Evolutionary conservation across 23 tunicate genomes (phyloP), one percentile per base, ranked within the genome.

Genomic region (Diplosoma virens): DNA sequence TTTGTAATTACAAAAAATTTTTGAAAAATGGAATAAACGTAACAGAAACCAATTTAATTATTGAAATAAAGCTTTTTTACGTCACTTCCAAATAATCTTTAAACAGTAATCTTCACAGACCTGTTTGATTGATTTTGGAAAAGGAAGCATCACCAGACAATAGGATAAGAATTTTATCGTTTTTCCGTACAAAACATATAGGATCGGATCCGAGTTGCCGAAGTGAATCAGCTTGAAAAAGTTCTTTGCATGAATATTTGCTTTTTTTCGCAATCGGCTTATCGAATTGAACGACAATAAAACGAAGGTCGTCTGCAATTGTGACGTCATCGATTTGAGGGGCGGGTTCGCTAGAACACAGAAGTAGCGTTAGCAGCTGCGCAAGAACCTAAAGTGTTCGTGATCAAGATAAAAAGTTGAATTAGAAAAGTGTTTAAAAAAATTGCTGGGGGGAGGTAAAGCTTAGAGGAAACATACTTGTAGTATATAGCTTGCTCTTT

Each of bases 331-430:
- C 3, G 9, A 48, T 61, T 50, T 29, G 24, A 32, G 78, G 78
- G 4, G 78, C 78, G 4, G 78, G 59, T 34, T 72, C 78, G 29
- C 78, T 72, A 61, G 3, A 63, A 63, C 5, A 20, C 16, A 56
- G 23, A 56, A 21, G 16, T 9, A 45, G 11, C 11, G 52, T 16
- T 16, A 9, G 16, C 14, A 9, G 52, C 16, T 45, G 11, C 11
- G 52, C 16, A 9, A 45, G 52, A 45, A 16, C 52, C 11, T 11
- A 45, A 16, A 11, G 52, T 9, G 11, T 45, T 45, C n/a, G n/a
- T n/a, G n/a, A n/a, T n/a, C n/a, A n/a, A n/a, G n/a, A n/a, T n/a
- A n/a, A n/a, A n/a, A n/a, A n/a, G n/a, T n/a, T n/a, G n/a, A n/a
- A n/a, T n/a, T n/a, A n/a, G n/a, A n/a, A n/a, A n/a, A n/a, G n/a